Evolutionary conservation across 2,888 invertebrate species (phyloP).

Genomic region (Octonoba sinensis): DNA sequence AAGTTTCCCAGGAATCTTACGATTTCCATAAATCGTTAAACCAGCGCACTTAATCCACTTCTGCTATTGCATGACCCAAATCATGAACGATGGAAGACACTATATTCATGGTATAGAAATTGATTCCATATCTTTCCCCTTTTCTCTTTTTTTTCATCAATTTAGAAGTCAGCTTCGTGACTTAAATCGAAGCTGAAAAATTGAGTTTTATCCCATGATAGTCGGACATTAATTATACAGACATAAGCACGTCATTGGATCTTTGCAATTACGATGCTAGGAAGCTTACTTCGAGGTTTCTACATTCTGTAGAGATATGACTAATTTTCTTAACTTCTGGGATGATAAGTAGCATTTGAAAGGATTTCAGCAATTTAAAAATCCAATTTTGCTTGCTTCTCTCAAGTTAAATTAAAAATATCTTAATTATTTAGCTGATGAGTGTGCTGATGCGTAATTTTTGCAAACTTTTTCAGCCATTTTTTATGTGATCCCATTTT

Average conservation of each 20-base stretch:
- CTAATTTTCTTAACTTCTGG: too few species aligned
- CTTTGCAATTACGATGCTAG: slow-evolving; percentile 19
- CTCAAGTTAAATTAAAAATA: too few species aligned
- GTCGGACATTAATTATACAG: slow-evolving; percentile 41
- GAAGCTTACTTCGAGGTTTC: too few species aligned
- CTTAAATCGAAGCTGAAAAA: slow-evolving; percentile 47
- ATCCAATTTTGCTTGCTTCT: too few species aligned
- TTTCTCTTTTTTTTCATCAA: slow-evolving; percentile 38
- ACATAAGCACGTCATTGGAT: slow-evolving; percentile 38
- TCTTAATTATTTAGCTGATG: too few species aligned
- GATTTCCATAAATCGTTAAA: slow-evolving; percentile 62
- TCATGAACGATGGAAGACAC: slow-evolving; percentile 33
- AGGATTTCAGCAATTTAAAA: too few species aligned
- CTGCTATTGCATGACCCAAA: slow-evolving; percentile 48
- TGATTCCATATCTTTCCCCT: slow-evolving; percentile 56
- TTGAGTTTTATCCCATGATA: slow-evolving; percentile 54
- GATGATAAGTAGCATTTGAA: too few species aligned
- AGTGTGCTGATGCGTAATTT: too few species aligned
- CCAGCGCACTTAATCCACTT: slow-evolving; percentile 51
- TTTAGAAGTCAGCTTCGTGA: slow-evolving; percentile 46
- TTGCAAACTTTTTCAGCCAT: too few species aligned
- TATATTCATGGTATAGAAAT: slow-evolving; percentile 61
- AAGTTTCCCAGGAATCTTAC: slow-evolving; percentile 24
- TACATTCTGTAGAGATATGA: too few species aligned
- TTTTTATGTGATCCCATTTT: too few species aligned